These are phyloP conservation scores for Diplodus puntazzo DNA, from an alignment of 2,797 vertebrate species.

Conservation along the genomic window DNA sequence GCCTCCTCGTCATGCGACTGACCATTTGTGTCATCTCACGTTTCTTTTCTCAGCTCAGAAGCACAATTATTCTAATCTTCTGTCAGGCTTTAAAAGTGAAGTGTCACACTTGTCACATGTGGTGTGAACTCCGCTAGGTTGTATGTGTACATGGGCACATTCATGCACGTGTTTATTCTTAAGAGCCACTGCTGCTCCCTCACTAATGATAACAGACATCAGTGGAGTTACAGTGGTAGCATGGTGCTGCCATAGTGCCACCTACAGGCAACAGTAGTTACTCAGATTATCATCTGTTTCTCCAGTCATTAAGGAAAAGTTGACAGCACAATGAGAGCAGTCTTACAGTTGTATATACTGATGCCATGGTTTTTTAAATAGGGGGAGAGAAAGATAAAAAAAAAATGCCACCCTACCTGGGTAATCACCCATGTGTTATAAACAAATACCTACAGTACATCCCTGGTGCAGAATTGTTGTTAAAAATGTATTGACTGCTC, in stretches of 20 bases:
- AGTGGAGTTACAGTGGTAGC: not conserved
- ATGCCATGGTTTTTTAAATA: not conserved
- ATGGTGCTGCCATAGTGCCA: conserved; percentile 69
- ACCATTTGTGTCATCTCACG: not conserved
- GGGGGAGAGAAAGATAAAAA: not conserved
- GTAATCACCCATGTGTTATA: not conserved
- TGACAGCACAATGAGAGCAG: not conserved
- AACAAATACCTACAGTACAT: not conserved
- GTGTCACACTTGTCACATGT: conserved; percentile 70
- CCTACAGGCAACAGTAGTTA: conserved; percentile 64
- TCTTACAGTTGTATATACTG: not conserved
- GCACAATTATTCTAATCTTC: conserved; percentile 27
- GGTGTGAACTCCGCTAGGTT: conserved; percentile 64
- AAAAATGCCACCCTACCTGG: not conserved
- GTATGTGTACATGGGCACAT: conserved; percentile 12
- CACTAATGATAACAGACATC: conserved; percentile 13
- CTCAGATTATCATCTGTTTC: not conserved
- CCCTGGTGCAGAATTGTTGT: not conserved
- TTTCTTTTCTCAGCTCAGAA: conserved; percentile 7
- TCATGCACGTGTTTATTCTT: conserved; percentile 17
- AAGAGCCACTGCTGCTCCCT: conserved; percentile 12
- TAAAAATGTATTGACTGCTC: not conserved
- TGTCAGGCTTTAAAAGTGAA: conserved; percentile 48
- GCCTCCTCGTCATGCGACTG: too few relatives aligned
- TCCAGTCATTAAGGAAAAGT: not conserved